Base-by-base conservation (phyloP, 2,797 vertebrate genomes). In the Sebastes itinus region DNA sequence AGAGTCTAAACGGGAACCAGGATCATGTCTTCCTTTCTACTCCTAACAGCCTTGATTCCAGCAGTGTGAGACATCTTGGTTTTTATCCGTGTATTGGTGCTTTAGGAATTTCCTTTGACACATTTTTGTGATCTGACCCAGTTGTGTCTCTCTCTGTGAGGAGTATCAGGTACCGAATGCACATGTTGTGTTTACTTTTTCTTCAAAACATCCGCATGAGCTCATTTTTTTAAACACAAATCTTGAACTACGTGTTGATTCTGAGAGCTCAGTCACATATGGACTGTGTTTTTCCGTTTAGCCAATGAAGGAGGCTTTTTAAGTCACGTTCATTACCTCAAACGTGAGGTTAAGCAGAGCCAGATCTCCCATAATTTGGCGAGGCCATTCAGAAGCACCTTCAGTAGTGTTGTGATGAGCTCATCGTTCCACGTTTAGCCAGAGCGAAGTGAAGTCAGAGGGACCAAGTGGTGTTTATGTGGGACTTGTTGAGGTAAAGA, bases 361-460 rank as follows among this genome's bases (percentile, higher is more conserved):
- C 87, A 88, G 82, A 88, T 74, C 69, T 62, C 23, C 54, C 33
- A 14, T 76, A 32, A 77, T 88, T 83, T 46, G 58, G 23, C 68
- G 35, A 78, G 30, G 62, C 72, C 23, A 9, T 58, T 84, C 55
- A 86, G 81, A 77, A 88, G 76, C 72, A 84, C 77, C 72, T 30
- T 64, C 28, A 60, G 69, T 67, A 2, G 13, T 80, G 87, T 65
- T 84, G 77, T 81, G 79, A 78, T 92, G 88, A 90, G 78, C 63
- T 92, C 82, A 90, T 61, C 12, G n/a, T 75, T 81, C 84, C 46
- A 70, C 46, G 22, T 84, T 88, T 72, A 77, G 75, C 64, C 18
- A 1, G 9, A 70, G n/a, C 16, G 1, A 14, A 74, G 11, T 69
- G 71, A 83, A 87, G 72, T 88, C 75, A 87, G 69, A 65, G 18